These are phyloP conservation scores for Pseudococcus viburni DNA, from an alignment of 2,888 invertebrate species.

Conservation along the genomic window DNA sequence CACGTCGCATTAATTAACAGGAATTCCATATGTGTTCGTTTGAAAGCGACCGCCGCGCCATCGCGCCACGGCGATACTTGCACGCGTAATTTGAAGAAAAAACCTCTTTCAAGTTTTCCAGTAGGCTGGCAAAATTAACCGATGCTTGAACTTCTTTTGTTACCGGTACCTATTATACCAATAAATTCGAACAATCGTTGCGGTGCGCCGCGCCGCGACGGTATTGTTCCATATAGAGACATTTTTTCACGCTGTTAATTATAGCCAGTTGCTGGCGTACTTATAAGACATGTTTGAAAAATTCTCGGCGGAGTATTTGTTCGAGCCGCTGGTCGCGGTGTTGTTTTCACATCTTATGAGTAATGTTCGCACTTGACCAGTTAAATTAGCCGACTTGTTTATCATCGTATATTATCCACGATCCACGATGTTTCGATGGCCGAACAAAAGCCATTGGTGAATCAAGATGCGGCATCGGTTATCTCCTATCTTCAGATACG, in stretches of 20 bases:
- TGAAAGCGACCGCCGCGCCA: not conserved
- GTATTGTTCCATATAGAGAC: slow-evolving; percentile 40
- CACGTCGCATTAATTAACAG: slow-evolving; percentile 47
- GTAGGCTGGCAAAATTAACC: slow-evolving; percentile 26
- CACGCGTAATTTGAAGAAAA: slow-evolving; percentile 36
- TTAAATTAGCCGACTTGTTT: slow-evolving; percentile 11
- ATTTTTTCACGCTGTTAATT: slow-evolving; percentile 16
- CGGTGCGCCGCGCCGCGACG: not conserved
- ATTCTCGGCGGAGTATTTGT: not conserved
- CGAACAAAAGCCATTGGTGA: not conserved
- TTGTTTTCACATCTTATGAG: slow-evolving; percentile 11
- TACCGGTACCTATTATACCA: slow-evolving; percentile 11
- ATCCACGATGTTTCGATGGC: not conserved
- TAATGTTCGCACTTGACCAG: slow-evolving; percentile 21
- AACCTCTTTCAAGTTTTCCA: slow-evolving; percentile 34
- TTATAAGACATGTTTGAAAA: not conserved
- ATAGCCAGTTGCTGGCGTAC: not conserved
- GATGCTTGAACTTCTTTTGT: slow-evolving; percentile 42
- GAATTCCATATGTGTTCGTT: slow-evolving; percentile 34
- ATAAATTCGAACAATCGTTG: slow-evolving; percentile 37
- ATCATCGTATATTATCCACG: not conserved
- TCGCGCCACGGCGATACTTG: not conserved
- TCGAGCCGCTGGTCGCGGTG: not conserved
- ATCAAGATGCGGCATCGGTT: not conserved
- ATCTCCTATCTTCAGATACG: not conserved